Base-by-base conservation (phyloP, 2,797 vertebrate genomes). In the Erethizon dorsatum region DNA sequence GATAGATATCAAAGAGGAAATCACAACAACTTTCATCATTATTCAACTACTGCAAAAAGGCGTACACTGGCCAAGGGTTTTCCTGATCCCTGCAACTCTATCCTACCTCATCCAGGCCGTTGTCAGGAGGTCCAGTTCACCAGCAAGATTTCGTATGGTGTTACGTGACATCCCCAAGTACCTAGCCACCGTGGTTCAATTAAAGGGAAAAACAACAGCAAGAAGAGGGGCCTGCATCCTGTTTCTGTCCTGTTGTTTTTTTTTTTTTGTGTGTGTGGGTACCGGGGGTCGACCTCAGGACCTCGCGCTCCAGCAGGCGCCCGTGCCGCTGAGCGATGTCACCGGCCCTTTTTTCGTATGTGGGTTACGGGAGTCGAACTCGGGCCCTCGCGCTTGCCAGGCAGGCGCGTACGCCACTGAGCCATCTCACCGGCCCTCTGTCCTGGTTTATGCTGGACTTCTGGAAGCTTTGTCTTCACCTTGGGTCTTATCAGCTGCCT, bases 31-130 rank as follows among this genome's bases (percentile, higher is more conserved):
- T 85, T 59, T 93, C 63, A 61, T 73, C 83, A 94, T 83, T 96
- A 78, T 88, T 89, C 73, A 95, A 71, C 73, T 97, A 63, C 84
- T 26, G 95, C 78, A 79, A 78, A 97, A 91, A 87, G 24, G 11
- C 9, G 3, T 52, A 33, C 11, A 1, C 45, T 63, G 75, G 50
- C 41, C 90, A 92, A 88, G 47, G 15, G 15, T 54, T 57, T 69
- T 85, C 83, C 14, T 33, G 18, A 75, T 87, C 85, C 56, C 59
- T 89, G 75, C 10, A 18, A 33, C 28, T 59, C n/a, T 57, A 6
- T 28, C 45, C 47, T 37, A 71, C 56, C 6, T 88, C 69, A 61
- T 90, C 65, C 63, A 9, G 20, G 28, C 12, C n/a, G 41, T 33
- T 47, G 1, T 61, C 24, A 18, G 56, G 26, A 83, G 26, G 65